These are phyloP conservation scores for Aleiodes leptofemur DNA, from an alignment of 2,888 invertebrate species.

Conservation along the genomic window DNA sequence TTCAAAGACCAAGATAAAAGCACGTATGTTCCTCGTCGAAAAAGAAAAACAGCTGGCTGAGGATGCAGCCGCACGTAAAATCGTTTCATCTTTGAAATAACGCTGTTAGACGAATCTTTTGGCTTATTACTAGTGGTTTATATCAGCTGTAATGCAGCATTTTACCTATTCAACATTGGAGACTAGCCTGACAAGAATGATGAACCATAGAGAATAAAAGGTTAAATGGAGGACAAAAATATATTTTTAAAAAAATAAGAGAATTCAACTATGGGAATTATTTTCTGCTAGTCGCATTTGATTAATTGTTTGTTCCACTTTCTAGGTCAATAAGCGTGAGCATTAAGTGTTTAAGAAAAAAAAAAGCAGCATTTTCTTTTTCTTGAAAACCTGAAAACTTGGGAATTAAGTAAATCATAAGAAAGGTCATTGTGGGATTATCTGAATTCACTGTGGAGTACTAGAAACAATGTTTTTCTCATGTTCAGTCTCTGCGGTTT, in stretches of 20 bases:
- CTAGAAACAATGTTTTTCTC: too few species aligned
- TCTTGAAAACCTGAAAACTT: too few species aligned
- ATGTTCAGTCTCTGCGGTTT: too few species aligned
- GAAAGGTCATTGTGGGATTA: too few species aligned
- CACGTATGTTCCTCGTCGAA: not conserved
- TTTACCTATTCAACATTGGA: too few species aligned
- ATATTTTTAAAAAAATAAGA: not conserved
- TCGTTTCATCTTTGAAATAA: slow-evolving; percentile 43
- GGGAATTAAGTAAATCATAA: too few species aligned
- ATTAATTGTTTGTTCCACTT: slow-evolving; percentile 14
- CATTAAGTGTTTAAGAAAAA: not conserved
- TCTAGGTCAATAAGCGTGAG: slow-evolving; percentile 27
- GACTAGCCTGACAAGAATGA: too few species aligned
- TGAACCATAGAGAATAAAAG: not conserved
- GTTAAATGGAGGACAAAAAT: slow-evolving; percentile 3
- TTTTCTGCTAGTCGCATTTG: slow-evolving; percentile 25
- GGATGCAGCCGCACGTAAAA: slow-evolving; percentile 33
- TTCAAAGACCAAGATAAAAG: slow-evolving; percentile 20
- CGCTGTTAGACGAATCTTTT: not conserved
- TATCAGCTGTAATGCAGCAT: too few species aligned
- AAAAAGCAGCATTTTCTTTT: too few species aligned
- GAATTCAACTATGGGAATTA: slow-evolving; percentile 22
- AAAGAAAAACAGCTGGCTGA: slow-evolving; percentile 39
- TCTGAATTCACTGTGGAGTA: too few species aligned
- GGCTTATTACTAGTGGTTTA: too few species aligned